These are phyloP conservation scores for Galagoides demidoff DNA, from an alignment of 2,797 vertebrate genomes.

Conservation along the genomic window DNA sequence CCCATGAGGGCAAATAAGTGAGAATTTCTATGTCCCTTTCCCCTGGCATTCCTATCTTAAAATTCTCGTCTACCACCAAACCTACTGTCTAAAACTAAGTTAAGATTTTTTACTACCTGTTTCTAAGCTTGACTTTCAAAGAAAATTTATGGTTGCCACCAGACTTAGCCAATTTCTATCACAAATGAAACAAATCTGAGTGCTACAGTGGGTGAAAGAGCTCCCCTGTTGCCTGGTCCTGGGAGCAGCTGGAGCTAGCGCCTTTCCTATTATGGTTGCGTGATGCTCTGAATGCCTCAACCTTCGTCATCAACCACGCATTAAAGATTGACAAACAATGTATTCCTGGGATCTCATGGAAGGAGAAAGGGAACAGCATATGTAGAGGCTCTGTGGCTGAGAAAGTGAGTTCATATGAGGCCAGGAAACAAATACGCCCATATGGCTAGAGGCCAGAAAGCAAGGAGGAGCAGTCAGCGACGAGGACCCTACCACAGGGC, in stretches of 20 bases:
- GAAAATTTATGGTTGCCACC: background rate
- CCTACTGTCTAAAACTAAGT: background rate
- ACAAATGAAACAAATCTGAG: background rate
- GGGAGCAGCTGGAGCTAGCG: background rate
- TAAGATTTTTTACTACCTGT: background rate
- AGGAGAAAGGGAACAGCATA: background rate
- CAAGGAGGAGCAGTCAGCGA: background rate
- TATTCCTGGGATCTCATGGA: background rate
- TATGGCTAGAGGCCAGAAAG: background rate
- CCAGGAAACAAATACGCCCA: background rate
- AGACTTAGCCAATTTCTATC: background rate
- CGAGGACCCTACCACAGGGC: no score
- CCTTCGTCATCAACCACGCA: background rate
- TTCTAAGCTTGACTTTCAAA: background rate
- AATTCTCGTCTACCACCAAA: constrained; percentile 23
- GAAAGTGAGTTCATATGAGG: background rate
- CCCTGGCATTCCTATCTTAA: background rate
- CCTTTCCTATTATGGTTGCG: background rate
- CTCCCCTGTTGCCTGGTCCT: background rate
- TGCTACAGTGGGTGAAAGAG: background rate
- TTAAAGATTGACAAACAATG: background rate
- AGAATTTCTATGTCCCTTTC: constrained; percentile 14
- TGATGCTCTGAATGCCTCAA: background rate
- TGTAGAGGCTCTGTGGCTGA: background rate
- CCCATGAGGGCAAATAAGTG: background rate